Evolutionary conservation across 2,113 vertebrate species (phyloP).

Genomic region (Dasypus novemcinctus): DNA sequence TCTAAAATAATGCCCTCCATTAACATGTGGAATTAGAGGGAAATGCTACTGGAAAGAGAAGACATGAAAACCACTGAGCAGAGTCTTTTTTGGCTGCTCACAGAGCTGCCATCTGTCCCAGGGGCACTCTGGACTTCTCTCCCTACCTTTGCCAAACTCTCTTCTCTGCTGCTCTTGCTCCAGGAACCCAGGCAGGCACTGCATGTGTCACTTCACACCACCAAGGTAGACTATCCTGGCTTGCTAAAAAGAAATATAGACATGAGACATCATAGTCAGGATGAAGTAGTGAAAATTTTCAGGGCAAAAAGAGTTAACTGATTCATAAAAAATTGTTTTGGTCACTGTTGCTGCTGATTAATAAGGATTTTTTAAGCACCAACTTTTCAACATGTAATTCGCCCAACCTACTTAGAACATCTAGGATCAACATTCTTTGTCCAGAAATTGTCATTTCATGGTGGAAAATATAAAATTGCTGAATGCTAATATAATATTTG

Average conservation of each 20-base stretch:
- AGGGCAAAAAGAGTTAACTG: not conserved
- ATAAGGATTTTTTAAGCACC: not conserved
- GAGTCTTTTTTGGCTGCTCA: not conserved
- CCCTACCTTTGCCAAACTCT: not conserved
- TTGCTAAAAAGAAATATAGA: not conserved
- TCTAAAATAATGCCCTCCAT: conserved; percentile 37
- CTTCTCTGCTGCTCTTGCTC: not conserved
- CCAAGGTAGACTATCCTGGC: not conserved
- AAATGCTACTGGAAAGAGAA: not conserved
- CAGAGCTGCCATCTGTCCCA: not conserved
- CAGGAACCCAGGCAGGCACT: not conserved
- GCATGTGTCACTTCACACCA: conserved; percentile 20
- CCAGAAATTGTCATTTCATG: not conserved
- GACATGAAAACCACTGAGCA: not conserved
- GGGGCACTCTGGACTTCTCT: not conserved
- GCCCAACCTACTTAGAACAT: not conserved
- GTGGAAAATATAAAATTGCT: not conserved
- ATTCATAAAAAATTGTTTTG: not conserved
- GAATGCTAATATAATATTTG: not conserved
- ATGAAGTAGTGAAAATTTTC: not conserved
- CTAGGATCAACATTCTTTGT: not conserved
- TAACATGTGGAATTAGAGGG: not conserved
- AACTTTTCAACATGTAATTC: not conserved
- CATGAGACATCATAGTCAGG: not conserved
- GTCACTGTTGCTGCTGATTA: not conserved